A percentile compares a stretch with the other conserved stretches of the same genome.
Conservation (phyloP, 1,140 invertebrate genomes). For the Schlechtendalia chinensis region DNA sequence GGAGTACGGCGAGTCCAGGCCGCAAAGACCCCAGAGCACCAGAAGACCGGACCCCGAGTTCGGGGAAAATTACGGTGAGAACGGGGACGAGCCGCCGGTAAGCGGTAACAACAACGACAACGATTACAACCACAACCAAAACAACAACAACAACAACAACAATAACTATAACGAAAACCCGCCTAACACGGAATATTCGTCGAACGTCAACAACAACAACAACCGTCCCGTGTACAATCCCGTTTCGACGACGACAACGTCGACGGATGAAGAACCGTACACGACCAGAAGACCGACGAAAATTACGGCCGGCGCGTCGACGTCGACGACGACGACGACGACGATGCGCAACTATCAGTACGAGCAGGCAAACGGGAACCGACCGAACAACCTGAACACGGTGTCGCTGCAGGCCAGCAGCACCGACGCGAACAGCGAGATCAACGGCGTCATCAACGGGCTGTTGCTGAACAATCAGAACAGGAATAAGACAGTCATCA, state of each 20-base stretch:
- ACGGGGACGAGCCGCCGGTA: background rate
- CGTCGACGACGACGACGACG: background rate
- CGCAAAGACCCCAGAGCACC: background rate
- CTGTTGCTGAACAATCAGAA: background rate
- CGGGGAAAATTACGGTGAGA: background rate
- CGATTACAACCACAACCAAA: background rate
- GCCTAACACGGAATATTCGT: background rate
- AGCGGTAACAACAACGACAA: background rate
- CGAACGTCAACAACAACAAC: background rate
- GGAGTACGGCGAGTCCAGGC: background rate
- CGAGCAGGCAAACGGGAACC: background rate
- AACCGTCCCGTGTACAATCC: background rate
- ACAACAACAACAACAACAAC: background rate
- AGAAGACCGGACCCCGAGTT: conserved; percentile 32
- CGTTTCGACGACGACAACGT: background rate
- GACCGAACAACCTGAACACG: background rate
- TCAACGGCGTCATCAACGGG: conserved; percentile 13
- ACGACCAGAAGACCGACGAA: background rate
- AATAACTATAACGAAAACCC: background rate
- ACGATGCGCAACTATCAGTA: background rate
- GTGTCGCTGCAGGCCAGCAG: conserved; percentile 26
- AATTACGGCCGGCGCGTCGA: background rate
- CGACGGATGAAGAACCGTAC: background rate
- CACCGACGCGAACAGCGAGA: background rate
- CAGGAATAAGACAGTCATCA: conserved; percentile 43